These are phyloP conservation scores for Tachuris rubrigastra DNA, from an alignment of 2,113 vertebrate species.

Conservation along the genomic window DNA sequence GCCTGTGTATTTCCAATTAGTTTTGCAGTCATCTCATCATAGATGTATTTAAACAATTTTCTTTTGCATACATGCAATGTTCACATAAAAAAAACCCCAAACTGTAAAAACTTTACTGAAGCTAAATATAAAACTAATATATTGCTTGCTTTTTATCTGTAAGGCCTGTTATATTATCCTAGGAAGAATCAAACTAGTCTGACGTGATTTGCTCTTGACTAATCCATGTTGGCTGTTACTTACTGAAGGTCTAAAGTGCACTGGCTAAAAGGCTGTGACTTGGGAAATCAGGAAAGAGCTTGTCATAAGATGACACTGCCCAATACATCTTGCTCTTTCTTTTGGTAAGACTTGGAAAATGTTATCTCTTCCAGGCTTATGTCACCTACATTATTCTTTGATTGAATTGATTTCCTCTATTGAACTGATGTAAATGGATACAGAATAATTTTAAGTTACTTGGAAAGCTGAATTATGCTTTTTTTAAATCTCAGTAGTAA, in stretches of 20 bases:
- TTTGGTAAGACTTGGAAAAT: not conserved
- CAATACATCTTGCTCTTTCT: not conserved
- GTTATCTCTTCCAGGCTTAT: not conserved
- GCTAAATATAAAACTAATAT: not conserved
- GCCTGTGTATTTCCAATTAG: not conserved
- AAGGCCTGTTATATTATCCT: not conserved
- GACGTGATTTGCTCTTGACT: not conserved
- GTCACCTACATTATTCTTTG: not conserved
- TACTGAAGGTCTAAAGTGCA: not conserved
- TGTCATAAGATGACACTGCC: not conserved
- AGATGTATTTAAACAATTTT: not conserved
- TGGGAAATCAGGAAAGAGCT: not conserved
- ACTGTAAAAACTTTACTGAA: not conserved
- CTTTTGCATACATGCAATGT: not conserved
- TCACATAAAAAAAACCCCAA: not conserved
- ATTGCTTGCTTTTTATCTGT: not conserved
- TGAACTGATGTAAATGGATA: not conserved
- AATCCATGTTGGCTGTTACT: not conserved
- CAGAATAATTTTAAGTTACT: not conserved
- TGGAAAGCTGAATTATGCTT: not conserved
- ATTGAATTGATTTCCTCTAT: not conserved
- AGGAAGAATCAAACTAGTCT: not conserved
- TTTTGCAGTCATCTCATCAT: not conserved
- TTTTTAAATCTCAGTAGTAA: not conserved
- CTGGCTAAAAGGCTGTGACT: not conserved